Base-by-base conservation (phyloP, 1,140 invertebrate genomes). In the Hypsibius dujardini region DNA sequence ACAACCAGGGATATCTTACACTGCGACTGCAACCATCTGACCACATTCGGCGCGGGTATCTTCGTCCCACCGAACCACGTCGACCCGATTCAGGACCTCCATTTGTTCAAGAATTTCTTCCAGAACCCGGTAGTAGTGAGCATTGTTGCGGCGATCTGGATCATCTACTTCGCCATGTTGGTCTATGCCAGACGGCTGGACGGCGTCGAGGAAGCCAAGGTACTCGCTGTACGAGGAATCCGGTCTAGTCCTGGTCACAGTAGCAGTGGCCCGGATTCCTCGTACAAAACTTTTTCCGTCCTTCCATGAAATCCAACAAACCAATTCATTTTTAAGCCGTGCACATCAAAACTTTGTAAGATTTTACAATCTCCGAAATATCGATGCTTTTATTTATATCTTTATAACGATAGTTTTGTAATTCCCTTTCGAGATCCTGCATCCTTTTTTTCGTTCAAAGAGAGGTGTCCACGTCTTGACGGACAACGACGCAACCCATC, bases 401-500 rank as follows among this genome's bases (percentile, higher is more conserved):
- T 28, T 28, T 28, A 28, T 28, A 28, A 0, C 28, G 28, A 28
- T 28, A 28, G 28, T 28, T 28, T 28, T 28, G 28, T 28, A 28
- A 28, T 28, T 28, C 28, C 28, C 28, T 28, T 0, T 28, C 0
- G 28, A 28, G 28, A 0, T 28, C 28, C 0, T 28, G 28, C 28
- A 0, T 28, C 28, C 28, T 28, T 56, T 7, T 56, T n/a, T 56
- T 56, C n/a, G 7, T 7, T 67, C 42, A 7, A 7, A 67, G 62
- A 67, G 42, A 67, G 42, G 12, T 42, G 42, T 45, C 3, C 62
- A 67, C 7, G 42, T 67, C 45, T 74, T 79, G 45, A 77, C 77
- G 1, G 72, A 77, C 7, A 78, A 77, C 78, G 78, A 77, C 2
- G 75, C 75, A 70, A 75, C 76, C 75, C 77, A 77, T 1, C 72